Evolutionary conservation across 2,113 vertebrate genomes (phyloP).

Genomic region (Platysternon megacephalum): DNA sequence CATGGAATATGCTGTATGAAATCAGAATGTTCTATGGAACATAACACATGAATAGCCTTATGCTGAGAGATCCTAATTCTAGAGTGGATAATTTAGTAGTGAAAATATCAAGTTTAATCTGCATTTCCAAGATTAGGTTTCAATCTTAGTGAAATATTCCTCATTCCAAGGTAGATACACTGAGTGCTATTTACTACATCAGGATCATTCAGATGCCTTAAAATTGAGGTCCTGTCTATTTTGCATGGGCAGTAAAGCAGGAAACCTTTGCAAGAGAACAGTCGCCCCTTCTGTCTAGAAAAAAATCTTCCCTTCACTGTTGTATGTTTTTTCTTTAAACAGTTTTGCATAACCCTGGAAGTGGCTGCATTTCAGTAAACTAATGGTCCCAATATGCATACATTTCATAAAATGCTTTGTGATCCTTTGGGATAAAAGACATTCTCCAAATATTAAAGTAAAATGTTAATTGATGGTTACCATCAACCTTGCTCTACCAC

Average conservation of each 20-base stretch:
- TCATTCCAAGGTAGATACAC: background rate
- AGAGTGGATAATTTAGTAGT: background rate
- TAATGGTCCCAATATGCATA: background rate
- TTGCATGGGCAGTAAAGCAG: background rate
- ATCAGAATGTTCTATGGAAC: background rate
- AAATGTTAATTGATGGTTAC: background rate
- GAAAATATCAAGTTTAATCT: background rate
- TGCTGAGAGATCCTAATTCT: background rate
- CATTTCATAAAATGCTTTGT: background rate
- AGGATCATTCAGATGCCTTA: background rate
- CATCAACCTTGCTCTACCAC: background rate
- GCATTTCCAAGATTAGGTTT: background rate
- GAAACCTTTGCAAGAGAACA: background rate
- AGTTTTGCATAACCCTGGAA: background rate
- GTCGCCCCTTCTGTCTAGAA: background rate
- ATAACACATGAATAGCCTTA: background rate
- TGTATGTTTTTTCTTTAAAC: background rate
- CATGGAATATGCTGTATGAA: background rate
- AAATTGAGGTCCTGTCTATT: background rate
- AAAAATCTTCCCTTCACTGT: background rate
- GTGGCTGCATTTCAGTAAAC: background rate
- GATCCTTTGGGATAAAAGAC: background rate
- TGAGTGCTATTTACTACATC: no score
- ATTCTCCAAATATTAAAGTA: background rate
- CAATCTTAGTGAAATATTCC: background rate